Evolutionary conservation across 2,113 vertebrate genomes (phyloP), one percentile per base, ranked within the genome.

Genomic region (Orthonyx spaldingii): DNA sequence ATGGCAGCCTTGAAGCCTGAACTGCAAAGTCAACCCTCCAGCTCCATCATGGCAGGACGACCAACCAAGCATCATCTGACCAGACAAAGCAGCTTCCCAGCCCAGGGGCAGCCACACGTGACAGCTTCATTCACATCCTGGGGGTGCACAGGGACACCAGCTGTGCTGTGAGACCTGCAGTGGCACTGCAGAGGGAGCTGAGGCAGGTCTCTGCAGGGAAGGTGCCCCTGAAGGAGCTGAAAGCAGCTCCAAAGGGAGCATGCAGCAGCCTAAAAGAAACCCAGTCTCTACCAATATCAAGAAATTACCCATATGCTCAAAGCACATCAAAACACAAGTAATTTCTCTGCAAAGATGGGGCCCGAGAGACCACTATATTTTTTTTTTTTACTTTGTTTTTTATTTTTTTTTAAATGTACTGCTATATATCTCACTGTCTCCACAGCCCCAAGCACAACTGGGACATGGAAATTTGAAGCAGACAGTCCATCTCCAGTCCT

Each of bases 61-160:
- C 16, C 65, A 63, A 10, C 7, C 50, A 32, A 52, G 46, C 84
- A 50, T 10, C 72, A 46, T 4, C 35, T 13, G 33, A 37, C 9
- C 9, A 24, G 16, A 28, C 52, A 52, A 26, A 56, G 53, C 35
- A 60, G 39, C 70, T 70, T 55, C 32, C 17, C 33, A 9, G 72
- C 66, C 46, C 33, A 17, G 23, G 22, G 61, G 32, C 22, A n/a
- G 57, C 37, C 37, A 4, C 55, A 22, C 0, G 0, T 3, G 4
- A 30, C 50, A 52, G 52, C 57, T 57, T 50, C 49, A 30, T n/a
- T 68, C 17, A 1, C 11, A 1, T 26, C 27, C 46, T 10, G 3
- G 35, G 16, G 35, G 63, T 3, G 16, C 16, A 10, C 4, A 1
- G 55, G 23, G 44, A 24, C 22, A 35, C 30, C 26, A 8, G 15